phyloP scores from a whole-genome alignment of 2,113 vertebrate genomes.

The human region DNA sequence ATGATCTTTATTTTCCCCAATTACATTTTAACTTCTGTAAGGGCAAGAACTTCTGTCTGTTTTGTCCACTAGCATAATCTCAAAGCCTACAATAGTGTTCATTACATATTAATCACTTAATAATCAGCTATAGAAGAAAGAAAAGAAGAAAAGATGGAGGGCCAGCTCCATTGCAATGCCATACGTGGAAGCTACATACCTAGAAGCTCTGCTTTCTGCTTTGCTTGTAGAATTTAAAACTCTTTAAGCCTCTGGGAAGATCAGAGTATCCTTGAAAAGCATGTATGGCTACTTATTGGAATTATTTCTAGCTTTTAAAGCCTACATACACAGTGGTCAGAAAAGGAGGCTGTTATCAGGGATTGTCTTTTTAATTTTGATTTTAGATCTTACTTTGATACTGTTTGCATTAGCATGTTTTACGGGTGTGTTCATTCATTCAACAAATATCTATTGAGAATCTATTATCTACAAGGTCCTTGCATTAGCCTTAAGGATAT shows the following conservation, averaged over 20 bases:
- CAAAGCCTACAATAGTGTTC: background rate
- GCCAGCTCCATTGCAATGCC: background rate
- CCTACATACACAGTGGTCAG: background rate
- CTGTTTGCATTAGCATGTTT: background rate
- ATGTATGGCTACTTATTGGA: background rate
- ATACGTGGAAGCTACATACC: background rate
- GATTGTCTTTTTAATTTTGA: background rate
- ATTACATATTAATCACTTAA: background rate
- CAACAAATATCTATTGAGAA: slow-evolving; percentile 2
- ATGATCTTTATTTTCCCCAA: background rate
- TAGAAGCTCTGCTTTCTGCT: background rate
- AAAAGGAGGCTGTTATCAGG: background rate
- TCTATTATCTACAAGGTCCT: background rate
- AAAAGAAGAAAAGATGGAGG: background rate
- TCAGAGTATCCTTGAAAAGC: background rate
- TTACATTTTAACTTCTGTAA: background rate
- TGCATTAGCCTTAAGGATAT: background rate
- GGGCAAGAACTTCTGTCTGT: background rate
- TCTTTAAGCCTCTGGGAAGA: background rate
- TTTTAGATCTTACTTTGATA: background rate
- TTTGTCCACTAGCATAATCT: background rate
- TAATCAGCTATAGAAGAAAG: background rate
- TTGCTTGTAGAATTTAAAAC: slow-evolving; percentile 7
- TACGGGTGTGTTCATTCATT: background rate
- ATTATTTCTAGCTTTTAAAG: background rate